Percentiles rank a stretch among this genome's conserved stretches.
These are phyloP conservation scores for Thalassaphorura encarpata DNA, from an alignment of 1,140 invertebrate genomes.

Conservation along the genomic window DNA sequence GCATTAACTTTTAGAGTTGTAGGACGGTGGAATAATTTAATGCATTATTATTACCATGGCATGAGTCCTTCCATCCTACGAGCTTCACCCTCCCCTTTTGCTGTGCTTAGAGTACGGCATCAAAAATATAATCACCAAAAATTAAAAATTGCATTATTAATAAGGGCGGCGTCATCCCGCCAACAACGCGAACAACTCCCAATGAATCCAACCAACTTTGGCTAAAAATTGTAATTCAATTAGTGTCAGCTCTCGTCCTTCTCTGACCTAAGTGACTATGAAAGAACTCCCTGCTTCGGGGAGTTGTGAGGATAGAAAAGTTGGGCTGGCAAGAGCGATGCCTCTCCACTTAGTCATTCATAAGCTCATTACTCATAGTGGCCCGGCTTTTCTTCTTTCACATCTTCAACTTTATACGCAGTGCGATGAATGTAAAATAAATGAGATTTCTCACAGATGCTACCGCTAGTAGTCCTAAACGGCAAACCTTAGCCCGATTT, in stretches of 20 bases:
- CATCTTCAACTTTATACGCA: conserved; percentile 1
- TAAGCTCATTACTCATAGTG: conserved; percentile 16
- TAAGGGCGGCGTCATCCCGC: conserved; percentile 17
- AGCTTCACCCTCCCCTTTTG: too few species aligned
- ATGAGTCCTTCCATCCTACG: too few species aligned
- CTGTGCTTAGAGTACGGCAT: background rate
- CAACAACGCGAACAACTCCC: too few species aligned
- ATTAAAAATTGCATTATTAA: conserved; percentile 34
- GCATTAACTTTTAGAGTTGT: too few species aligned
- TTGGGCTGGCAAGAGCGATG: background rate
- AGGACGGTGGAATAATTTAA: too few species aligned
- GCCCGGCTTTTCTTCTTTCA: background rate
- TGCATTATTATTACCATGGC: too few species aligned
- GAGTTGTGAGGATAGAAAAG: conserved; percentile 1
- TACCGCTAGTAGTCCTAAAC: too few species aligned
- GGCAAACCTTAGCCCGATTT: too few species aligned
- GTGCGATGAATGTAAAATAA: conserved; percentile 13
- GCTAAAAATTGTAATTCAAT: conserved; percentile 19
- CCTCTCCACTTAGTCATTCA: conserved; percentile 1
- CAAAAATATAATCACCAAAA: conserved; percentile 29
- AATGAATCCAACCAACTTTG: too few species aligned
- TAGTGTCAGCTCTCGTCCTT: conserved; percentile 20
- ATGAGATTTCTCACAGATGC: too few species aligned
- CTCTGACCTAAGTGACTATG: conserved; percentile 9
- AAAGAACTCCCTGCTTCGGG: too few species aligned